Conservation (phyloP, 1,140 invertebrate genomes). For the Amphibalanus amphitrite region DNA sequence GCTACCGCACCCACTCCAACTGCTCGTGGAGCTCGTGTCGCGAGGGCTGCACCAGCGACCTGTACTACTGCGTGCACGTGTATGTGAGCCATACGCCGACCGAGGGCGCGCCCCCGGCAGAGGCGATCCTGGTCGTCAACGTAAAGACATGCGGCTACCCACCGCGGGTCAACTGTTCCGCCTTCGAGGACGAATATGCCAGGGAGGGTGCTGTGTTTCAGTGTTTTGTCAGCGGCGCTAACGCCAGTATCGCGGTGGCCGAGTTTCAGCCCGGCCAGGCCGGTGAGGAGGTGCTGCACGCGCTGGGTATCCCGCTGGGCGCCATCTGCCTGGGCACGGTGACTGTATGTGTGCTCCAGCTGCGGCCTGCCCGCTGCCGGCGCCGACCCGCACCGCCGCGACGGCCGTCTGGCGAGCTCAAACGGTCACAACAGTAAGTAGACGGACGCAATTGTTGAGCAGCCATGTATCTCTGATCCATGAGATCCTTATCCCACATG, state of each 20-base stretch:
- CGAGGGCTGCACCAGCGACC: constrained; percentile 58
- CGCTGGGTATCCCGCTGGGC: background rate
- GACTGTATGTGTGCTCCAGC: background rate
- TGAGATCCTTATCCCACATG: no score
- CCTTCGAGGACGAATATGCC: constrained; percentile 20
- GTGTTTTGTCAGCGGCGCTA: background rate
- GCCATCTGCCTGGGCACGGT: background rate
- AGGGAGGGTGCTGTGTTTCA: background rate
- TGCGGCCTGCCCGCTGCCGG: background rate
- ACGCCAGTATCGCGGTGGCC: background rate
- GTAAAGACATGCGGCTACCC: constrained; percentile 80
- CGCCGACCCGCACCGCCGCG: no score
- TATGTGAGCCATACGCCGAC: constrained; percentile 46
- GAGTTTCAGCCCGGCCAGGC: background rate
- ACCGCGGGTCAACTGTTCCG: constrained; percentile 66
- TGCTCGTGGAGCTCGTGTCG: constrained; percentile 73
- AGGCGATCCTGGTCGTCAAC: constrained; percentile 52
- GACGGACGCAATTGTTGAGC: no score
- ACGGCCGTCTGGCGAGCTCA: no score
- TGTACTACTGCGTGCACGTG: constrained; percentile 44
- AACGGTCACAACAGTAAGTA: no score
- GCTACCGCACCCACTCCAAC: constrained; percentile 59
- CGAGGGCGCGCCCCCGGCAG: constrained; percentile 8
- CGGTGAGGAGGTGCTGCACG: background rate
- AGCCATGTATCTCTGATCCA: no score